phyloP scores from a whole-genome alignment of 2,797 vertebrate genomes.

The Melanogrammus aeglefinus region DNA sequence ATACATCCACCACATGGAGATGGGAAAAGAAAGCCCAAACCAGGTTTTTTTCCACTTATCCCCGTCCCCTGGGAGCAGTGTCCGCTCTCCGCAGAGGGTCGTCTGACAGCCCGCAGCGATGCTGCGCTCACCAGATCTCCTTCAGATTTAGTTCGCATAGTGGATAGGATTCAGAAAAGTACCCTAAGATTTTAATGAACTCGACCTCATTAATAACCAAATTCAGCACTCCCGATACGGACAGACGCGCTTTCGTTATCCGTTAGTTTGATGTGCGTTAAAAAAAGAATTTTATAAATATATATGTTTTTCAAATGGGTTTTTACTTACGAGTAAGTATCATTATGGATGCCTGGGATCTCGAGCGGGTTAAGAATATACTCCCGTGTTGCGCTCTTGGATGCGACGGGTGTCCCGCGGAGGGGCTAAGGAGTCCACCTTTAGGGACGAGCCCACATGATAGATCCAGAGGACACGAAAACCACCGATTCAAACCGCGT shows the following conservation, averaged over 20 bases:
- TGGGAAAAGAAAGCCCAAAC: neutral
- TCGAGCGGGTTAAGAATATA: slow-evolving; percentile 26
- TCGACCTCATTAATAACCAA: no score
- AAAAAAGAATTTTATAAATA: neutral
- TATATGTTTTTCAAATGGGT: neutral
- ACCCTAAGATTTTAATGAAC: no score
- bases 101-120: slow-evolving; percentile 64
- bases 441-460: slow-evolving; percentile 59
- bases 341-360: slow-evolving; percentile 50
- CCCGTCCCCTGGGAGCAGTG: no score
- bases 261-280: neutral
- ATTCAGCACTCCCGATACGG: no score
- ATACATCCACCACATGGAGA: neutral
- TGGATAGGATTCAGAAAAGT: no score
- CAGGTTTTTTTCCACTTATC: neutral
- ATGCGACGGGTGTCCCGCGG: slow-evolving; percentile 31
- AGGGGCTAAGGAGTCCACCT: slow-evolving; percentile 36
- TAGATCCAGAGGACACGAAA: slow-evolving; percentile 54
- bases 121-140: neutral
- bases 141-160: no score
- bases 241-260: neutral
- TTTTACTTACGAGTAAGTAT: slow-evolving; percentile 72
- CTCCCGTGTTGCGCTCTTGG: slow-evolving; percentile 34
- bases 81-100: slow-evolving; percentile 13
- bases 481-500: slow-evolving; percentile 20